A percentile compares a stretch with the other conserved stretches of the same genome.
Evolutionary conservation across 2,888 invertebrate species (phyloP).

Genomic region (Stramonita haemastoma): DNA sequence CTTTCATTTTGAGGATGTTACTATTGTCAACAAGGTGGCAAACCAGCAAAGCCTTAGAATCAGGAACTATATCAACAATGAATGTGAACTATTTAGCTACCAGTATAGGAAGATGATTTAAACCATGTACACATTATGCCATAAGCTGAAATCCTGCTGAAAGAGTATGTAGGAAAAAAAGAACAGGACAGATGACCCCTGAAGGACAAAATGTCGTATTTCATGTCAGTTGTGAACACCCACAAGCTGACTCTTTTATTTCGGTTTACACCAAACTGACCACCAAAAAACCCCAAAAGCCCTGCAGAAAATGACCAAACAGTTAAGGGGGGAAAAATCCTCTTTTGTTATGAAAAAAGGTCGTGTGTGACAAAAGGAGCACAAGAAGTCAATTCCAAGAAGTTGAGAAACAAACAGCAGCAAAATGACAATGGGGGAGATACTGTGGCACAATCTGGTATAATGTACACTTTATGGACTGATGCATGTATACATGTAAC

Average conservation of each 20-base stretch:
- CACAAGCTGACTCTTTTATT: not conserved
- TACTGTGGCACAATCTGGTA: constrained; percentile 6
- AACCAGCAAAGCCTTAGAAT: too few species aligned
- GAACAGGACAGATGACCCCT: too few species aligned
- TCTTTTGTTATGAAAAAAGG: not conserved
- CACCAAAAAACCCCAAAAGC: not conserved
- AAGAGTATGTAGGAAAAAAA: too few species aligned
- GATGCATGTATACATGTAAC: not conserved
- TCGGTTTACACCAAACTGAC: not conserved
- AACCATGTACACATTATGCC: too few species aligned
- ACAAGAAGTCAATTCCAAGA: not conserved
- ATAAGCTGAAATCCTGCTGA: too few species aligned
- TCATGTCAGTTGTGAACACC: not conserved
- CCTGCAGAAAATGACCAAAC: not conserved
- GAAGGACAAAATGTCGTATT: too few species aligned
- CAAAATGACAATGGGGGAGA: not conserved
- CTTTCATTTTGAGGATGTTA: too few species aligned
- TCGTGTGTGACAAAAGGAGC: not conserved
- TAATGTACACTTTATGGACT: not conserved
- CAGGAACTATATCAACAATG: too few species aligned
- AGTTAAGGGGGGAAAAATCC: too few species aligned
- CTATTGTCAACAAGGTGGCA: too few species aligned
- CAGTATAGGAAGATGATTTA: too few species aligned
- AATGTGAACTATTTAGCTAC: too few species aligned
- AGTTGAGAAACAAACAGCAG: not conserved